Evolutionary conservation across 2,797 vertebrate species (phyloP), one percentile per base, ranked within the genome.

Genomic region (Takifugu rubripes): DNA sequence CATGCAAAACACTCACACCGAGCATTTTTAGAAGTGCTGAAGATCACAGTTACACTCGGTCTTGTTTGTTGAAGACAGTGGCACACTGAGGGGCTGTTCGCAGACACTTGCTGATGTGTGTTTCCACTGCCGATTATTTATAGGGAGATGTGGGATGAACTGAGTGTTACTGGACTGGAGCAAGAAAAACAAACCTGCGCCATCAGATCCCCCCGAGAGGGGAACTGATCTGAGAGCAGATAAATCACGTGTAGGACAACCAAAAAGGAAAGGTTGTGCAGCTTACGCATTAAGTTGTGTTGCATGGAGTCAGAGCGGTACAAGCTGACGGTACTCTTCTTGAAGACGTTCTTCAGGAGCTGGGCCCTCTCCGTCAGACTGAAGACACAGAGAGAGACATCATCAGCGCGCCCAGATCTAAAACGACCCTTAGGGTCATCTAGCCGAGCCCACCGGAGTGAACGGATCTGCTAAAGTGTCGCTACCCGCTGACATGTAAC

Each of bases 261-360:
- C n/a, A 14, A 4, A 56, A 7, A 62, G 26, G 49, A 0, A 47
- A 44, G 11, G 33, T 10, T 29, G 8, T n/a, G 60, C 15, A 77
- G 96, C 97, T 96, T 89, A 99, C 96, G 97, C 70, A 97, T 94
- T 74, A 98, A 83, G 76, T 96, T 98, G 82, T 99, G 97, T 72
- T 99, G 96, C 86, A 96, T 79, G 61, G 97, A 98, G 36, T 99
- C 96, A 0, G 97, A 96, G 8, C 92, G 94, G 89, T 98, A 98
- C 75, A 98, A 77, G 69, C 91, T 96, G 84, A 95, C 92, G 0
- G 95, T 96, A 80, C 94, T 98, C 92, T 98, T 99, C 94, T 97
- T 98, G 81, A 99, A 99, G 79, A 98, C 96, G 36, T 98, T 99
- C 92, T 99, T 99, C 86, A 99, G 92, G 27, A 99, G 92, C 42